Base-by-base conservation (phyloP, 2,797 vertebrate species). In the Scleropages formosus region DNA sequence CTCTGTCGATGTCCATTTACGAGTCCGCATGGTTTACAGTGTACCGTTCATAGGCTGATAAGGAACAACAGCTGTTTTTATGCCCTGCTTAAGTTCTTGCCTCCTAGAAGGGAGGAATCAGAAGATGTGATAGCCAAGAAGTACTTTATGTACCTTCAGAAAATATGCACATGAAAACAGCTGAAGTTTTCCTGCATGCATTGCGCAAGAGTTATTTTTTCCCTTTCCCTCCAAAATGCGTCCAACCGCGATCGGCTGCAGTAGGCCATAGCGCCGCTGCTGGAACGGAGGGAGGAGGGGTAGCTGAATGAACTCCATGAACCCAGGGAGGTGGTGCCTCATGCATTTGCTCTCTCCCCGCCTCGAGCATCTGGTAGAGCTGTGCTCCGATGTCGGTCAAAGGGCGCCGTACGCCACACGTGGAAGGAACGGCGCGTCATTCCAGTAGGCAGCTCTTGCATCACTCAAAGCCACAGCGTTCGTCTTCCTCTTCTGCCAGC, bases 371-470 rank as follows among this genome's bases (percentile, higher is more conserved):
- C 44, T 60, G 65, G 39, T 24, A 49, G 64, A 68, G 74, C 66
- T 31, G 66, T 27, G 15, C 74, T 22, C 12, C 26, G 44, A 68
- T 18, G 51, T 60, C n/a, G 74, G 65, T n/a, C 31, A 75, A 75
- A 75, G 74, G 74, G 22, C 20, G 59, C 8, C 39, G 31, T 6
- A 6, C 18, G 1, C 15, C 74, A 75, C 20, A 44, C 10, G 4
- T 8, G 0, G 24, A 47, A 47, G n/a, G 31, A 53, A 12, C n/a
- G 0, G n/a, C 51, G 66, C 8, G 59, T 3, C 68, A 16, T 46
- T 68, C 15, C 15, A 61, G 71, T 22, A 81, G n/a, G n/a, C 24
- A 26, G 76, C 71, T 53, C 79, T 84, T 39, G 39, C 46, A 49
- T n/a, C 31, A 6, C 6, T 39, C 2, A 2, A 31, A 39, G 39